phyloP scores from a whole-genome alignment of 2,113 vertebrate species.

The Falcunculus frontatus region DNA sequence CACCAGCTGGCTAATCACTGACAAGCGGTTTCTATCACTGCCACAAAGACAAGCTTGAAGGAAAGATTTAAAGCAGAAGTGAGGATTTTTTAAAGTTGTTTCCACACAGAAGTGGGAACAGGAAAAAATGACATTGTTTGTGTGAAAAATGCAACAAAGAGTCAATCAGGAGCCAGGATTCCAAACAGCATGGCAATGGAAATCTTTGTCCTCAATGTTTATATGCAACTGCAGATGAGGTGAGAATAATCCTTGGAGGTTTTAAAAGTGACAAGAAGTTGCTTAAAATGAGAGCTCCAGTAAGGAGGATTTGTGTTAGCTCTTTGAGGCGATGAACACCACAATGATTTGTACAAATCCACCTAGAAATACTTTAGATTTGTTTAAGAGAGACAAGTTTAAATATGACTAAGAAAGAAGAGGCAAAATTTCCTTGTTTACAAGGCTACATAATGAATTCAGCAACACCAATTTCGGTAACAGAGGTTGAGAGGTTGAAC shows the following conservation, averaged over 20 bases:
- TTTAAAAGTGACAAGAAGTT: background rate
- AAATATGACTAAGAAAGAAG: background rate
- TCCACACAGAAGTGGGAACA: background rate
- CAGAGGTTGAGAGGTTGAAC: background rate
- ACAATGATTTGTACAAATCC: background rate
- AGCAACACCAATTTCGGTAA: background rate
- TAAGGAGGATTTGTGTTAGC: background rate
- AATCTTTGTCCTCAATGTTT: background rate
- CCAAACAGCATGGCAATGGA: background rate
- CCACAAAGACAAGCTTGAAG: background rate
- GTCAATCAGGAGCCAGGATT: background rate
- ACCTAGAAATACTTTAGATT: background rate
- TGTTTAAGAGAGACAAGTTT: background rate
- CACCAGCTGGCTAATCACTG: conserved; percentile 55
- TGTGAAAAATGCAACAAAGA: background rate
- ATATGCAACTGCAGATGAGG: background rate
- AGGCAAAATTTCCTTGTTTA: background rate
- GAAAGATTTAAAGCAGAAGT: conserved; percentile 27
- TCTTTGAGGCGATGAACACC: background rate
- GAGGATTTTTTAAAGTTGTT: background rate
- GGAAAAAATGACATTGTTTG: background rate
- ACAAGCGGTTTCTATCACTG: conserved; percentile 10
- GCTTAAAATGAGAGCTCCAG: background rate
- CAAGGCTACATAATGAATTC: background rate
- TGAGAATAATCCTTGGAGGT: background rate